phyloP scores from a whole-genome alignment of 2,888 invertebrate genomes.

The Rhyacophila evoluta region DNA sequence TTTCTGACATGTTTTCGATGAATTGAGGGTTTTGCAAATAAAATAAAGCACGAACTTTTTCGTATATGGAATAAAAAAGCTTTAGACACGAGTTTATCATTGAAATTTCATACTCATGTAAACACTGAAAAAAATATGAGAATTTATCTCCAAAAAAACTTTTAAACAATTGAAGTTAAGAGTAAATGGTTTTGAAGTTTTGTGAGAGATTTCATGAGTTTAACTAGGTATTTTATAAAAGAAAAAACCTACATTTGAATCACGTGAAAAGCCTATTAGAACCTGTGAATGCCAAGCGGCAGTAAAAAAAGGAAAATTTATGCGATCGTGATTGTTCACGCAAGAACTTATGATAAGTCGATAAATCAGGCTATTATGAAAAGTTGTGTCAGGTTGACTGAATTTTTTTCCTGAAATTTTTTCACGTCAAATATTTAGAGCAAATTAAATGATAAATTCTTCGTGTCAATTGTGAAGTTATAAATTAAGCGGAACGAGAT shows the following conservation, averaged over 20 bases:
- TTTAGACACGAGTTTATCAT: not conserved
- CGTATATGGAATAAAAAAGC: too few species aligned
- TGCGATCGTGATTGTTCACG: slow-evolving; percentile 40
- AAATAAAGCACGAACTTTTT: too few species aligned
- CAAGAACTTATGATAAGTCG: slow-evolving; percentile 40
- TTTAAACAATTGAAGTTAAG: not conserved
- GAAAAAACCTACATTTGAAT: not conserved
- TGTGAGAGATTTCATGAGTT: too few species aligned
- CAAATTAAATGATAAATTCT: slow-evolving; percentile 7
- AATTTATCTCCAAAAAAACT: not conserved
- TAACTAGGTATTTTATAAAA: not conserved
- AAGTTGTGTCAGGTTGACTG: slow-evolving; percentile 2
- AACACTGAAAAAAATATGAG: not conserved
- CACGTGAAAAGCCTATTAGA: slow-evolving; percentile 19
- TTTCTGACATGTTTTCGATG: too few species aligned
- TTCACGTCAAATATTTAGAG: not conserved
- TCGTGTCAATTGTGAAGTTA: slow-evolving; percentile 11
- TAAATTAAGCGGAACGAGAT: not conserved
- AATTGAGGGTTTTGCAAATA: too few species aligned
- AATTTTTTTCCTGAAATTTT: not conserved
- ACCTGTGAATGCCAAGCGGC: slow-evolving; percentile 11
- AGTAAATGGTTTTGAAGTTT: too few species aligned
- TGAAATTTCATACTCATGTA: not conserved
- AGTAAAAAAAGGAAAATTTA: slow-evolving; percentile 21
- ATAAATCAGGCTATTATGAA: slow-evolving; percentile 40